A percentile compares a stretch with the other conserved stretches of the same genome.
Conservation (phyloP, 2,797 vertebrate species). For the Parauchenoglanis punctatus region DNA sequence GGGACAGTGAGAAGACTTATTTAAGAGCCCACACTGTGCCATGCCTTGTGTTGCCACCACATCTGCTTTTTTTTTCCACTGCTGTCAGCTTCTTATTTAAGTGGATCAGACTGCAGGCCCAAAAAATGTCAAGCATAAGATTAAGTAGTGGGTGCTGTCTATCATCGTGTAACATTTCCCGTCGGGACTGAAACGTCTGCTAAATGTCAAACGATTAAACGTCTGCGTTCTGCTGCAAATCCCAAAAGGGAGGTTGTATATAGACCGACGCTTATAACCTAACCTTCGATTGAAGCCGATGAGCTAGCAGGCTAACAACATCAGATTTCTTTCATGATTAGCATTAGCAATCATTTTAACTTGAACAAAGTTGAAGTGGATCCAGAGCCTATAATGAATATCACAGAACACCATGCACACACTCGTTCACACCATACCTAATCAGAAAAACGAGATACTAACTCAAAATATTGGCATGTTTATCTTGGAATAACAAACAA, state of each 20-base stretch:
- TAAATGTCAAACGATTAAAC: conserved; percentile 39
- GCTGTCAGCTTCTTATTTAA: conserved; percentile 59
- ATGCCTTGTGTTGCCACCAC: conserved; percentile 34
- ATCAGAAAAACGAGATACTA: neutral
- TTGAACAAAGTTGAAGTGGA: too few species aligned
- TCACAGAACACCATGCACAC: neutral
- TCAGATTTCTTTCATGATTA: neutral
- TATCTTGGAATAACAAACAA: neutral
- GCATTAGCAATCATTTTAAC: neutral
- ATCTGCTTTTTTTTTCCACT: conserved; percentile 36
- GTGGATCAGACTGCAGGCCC: conserved; percentile 52
- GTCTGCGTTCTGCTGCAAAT: neutral
- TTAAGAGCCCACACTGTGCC: conserved; percentile 61
- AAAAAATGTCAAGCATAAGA: conserved; percentile 58
- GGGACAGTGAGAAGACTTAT: conserved; percentile 44
- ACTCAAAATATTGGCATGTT: neutral
- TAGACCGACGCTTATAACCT: neutral
- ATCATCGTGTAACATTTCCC: conserved; percentile 61
- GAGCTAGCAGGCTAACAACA: neutral
- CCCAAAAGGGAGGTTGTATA: neutral
- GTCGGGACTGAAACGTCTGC: conserved; percentile 66
- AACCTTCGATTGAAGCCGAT: neutral
- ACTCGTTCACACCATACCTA: neutral
- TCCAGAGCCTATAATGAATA: neutral
- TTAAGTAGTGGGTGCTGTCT: conserved; percentile 61